Percentiles rank a stretch among this genome's conserved stretches.
phyloP scores from a whole-genome alignment of 2,113 vertebrate genomes.

The Eurypyga helias region DNA sequence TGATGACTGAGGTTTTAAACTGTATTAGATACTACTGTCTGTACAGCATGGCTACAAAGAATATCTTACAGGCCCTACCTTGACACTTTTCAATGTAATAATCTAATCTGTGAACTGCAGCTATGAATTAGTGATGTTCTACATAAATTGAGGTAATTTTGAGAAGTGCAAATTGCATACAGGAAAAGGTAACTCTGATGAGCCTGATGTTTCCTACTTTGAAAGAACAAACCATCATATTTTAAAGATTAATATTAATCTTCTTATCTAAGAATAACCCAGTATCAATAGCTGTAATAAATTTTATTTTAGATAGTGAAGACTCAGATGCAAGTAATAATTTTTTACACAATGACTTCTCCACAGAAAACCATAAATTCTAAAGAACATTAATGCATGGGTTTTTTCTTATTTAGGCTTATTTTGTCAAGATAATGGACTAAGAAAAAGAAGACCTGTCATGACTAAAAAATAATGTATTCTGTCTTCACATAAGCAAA shows the following conservation, averaged over 20 bases:
- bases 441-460: neutral
- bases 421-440: neutral
- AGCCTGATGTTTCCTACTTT: neutral
- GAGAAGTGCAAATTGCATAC: neutral
- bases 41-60: neutral
- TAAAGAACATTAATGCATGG: neutral
- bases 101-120: neutral
- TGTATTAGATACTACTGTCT: neutral
- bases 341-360: neutral
- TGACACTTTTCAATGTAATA: neutral
- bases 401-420: neutral
- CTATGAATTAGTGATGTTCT: neutral
- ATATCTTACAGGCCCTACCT: neutral
- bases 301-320: neutral
- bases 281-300: neutral
- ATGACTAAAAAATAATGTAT: neutral
- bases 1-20: neutral
- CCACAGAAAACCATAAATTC: neutral
- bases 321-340: neutral
- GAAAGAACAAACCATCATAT: fast-evolving
- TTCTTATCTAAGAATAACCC: neutral
- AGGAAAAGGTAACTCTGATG: neutral
- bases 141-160: neutral
- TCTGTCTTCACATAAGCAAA: neutral
- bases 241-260: neutral